Base-by-base conservation (phyloP, 2,797 vertebrate genomes). In the Pygocentrus nattereri region DNA sequence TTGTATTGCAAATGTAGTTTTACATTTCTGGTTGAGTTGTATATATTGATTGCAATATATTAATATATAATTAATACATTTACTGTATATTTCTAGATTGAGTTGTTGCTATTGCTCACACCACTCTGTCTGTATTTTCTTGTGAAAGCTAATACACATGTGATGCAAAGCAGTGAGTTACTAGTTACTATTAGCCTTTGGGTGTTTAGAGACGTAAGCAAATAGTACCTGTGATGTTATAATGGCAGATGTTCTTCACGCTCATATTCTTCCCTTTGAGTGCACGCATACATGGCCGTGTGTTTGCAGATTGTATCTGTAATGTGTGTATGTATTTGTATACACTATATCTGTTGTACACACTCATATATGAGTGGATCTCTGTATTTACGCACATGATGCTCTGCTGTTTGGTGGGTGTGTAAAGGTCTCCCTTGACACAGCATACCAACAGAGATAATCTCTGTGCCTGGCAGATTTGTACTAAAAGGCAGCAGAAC, bases 401-500 rank as follows among this genome's bases (percentile, higher is more conserved):
- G 18, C 65, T 65, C 47, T 76, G 72, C 62, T 25, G 58, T 80
- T 30, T 3, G 0, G 65, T 49, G 82, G 67, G 76, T 84, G 83
- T 83, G 83, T 62, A 81, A 82, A 83, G 52, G 75, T 81, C 41
- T 82, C 75, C 78, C 85, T 79, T 87, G 81, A 87, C 83, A 87
- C 79, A 59, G 82, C 82, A 84, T 82, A 78, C 76, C 70, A 74
- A 84, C 47, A 79, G 76, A 88, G 65, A 86, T 90, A 84, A 89
- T 91, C 87, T 90, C 86, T 72, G 68, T 2, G 34, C 76, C 85
- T 88, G 65, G 85, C 70, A 68, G 77, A 87, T 87, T 88, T 85
- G 68, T 78, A 68, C 49, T 79, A 44, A 75, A 79, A 75, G 61
- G 49, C 74, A 78, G 59, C 44, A 59, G 25, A 27, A 67, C 78